Conservation (phyloP, 2,888 invertebrate species). For the Cephus sareptanus region DNA sequence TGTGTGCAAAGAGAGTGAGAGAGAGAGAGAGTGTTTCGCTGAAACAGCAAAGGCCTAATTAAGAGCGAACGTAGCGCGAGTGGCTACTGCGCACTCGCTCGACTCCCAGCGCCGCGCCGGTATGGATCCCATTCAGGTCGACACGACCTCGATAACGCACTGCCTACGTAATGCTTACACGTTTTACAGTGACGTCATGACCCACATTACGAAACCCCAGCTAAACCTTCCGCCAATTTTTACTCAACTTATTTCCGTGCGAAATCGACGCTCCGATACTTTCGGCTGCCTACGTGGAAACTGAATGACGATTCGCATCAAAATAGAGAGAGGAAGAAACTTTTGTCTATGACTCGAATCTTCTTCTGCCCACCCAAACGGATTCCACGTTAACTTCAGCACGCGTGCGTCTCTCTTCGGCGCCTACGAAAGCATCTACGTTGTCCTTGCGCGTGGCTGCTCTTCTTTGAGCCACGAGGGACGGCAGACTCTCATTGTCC, state of each 20-base stretch:
- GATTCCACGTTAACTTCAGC: too few species aligned
- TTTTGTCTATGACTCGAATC: too few species aligned
- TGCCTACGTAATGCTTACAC: constrained; percentile 1
- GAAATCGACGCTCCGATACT: too few species aligned
- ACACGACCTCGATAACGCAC: background rate
- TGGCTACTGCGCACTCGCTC: background rate
- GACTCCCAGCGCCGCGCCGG: background rate
- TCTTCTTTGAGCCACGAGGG: too few species aligned
- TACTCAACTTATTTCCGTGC: background rate
- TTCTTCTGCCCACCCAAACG: too few species aligned
- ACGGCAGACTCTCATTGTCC: too few species aligned
- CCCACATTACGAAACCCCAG: background rate
- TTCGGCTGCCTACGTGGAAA: too few species aligned
- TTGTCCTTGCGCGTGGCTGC: too few species aligned
- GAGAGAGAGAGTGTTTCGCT: background rate
- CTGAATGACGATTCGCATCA: too few species aligned
- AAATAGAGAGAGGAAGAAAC: too few species aligned
- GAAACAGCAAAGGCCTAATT: background rate
- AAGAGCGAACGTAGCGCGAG: background rate
- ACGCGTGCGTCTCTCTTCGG: too few species aligned
- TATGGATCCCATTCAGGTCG: constrained; percentile 7
- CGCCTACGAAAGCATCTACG: too few species aligned
- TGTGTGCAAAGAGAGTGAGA: background rate
- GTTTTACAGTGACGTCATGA: constrained; percentile 3
- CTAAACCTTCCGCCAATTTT: background rate